Base-by-base conservation (phyloP, 2,888 invertebrate genomes). In the Mythimna pallens region DNA sequence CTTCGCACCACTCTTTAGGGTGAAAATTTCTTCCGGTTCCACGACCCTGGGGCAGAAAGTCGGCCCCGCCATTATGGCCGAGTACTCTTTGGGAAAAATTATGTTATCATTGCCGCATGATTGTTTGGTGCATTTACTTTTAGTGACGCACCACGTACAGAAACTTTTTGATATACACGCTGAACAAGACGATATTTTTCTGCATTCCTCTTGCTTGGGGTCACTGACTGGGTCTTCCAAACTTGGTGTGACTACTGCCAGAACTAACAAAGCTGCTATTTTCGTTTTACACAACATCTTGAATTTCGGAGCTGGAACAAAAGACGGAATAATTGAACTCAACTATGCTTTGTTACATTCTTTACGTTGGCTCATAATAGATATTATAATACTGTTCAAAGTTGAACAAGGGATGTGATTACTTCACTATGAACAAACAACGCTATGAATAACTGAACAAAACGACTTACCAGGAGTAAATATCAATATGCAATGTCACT, bases 91-190 rank as follows among this genome's bases (percentile, higher is more conserved):
- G 20, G 94, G 92, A 82, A 90, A 94, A 77, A 95, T 94, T n/a
- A 93, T 88, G 76, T 94, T 94, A 84, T 94, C 94, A 77, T 93
- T 93, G 14, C 94, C 94, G 76, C 94, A 94, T 63, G 90, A 88
- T 74, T 94, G 91, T 73, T 91, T 90, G 4, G 94, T 93, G 71
- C 95, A 94, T 79, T 90, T 89, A 82, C 92, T 94, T 80, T 94
- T 94, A 40, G 92, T 93, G n/a, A 94, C 93, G 70, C 94, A 94
- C 94, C 94, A 95, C 6, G 90, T 90, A 76, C 94, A 95, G 64
- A 81, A 86, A 73, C 83, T 90, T 72, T 91, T 89, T 20, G 86
- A 79, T 72, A 95, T 87, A 70, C 94, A 95, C 7, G 89, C 84
- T 0, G 91, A 86, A 77, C 94, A 94, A 9, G 94, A 93, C 12